Percentiles rank a stretch among this genome's conserved stretches.
Evolutionary conservation across 2,113 vertebrate genomes (phyloP).

Genomic region (Melanerpes aurifrons): DNA sequence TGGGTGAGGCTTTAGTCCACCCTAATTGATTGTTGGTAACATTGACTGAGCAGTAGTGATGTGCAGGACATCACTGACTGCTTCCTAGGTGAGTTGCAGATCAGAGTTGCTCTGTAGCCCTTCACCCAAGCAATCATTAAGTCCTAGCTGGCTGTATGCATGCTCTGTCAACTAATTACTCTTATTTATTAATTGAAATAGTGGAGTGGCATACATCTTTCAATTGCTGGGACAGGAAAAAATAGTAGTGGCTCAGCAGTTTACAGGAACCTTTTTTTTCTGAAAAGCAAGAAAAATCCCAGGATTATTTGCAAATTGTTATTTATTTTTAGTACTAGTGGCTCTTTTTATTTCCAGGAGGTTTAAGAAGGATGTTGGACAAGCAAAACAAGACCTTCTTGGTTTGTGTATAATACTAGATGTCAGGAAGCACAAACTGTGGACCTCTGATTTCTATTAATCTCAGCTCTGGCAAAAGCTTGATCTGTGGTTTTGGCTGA

Average conservation of each 20-base stretch:
- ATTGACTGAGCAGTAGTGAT: neutral
- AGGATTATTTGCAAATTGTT: neutral
- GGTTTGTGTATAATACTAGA: neutral
- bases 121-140: neutral
- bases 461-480: neutral
- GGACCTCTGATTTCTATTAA: neutral
- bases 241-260: neutral
- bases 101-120: neutral
- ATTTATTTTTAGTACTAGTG: neutral
- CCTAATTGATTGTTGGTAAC: neutral
- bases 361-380: neutral
- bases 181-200: neutral
- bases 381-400: neutral
- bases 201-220: neutral
- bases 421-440: neutral
- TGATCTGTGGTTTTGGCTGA: neutral
- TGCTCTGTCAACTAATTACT: neutral
- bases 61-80: neutral
- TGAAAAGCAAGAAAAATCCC: neutral
- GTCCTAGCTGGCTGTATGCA: neutral
- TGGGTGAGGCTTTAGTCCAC: neutral
- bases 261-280: neutral
- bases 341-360: neutral
- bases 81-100: neutral
- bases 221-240: neutral